phyloP scores from a whole-genome alignment of 2,888 invertebrate genomes.

The Serrognathus titanus region DNA sequence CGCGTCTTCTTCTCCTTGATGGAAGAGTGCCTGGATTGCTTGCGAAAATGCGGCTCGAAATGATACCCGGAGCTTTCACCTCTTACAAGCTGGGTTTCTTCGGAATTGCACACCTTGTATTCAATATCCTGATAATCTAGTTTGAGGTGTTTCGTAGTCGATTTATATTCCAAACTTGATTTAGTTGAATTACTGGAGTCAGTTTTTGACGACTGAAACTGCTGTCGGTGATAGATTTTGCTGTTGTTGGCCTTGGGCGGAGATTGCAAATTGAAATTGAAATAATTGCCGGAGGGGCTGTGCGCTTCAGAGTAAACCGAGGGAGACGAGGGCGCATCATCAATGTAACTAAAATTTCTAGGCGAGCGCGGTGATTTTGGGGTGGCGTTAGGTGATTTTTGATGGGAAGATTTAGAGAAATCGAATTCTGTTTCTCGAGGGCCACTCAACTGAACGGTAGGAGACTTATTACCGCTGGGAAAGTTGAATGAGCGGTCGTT shows the following conservation, averaged over 20 bases:
- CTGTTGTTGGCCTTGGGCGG: constrained; percentile 37
- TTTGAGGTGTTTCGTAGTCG: constrained; percentile 43
- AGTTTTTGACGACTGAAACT: constrained; percentile 42
- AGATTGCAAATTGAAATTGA: constrained; percentile 41
- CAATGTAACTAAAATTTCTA: constrained; percentile 31
- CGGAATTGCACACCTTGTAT: constrained; percentile 45
- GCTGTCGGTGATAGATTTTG: constrained; percentile 34
- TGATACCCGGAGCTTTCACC: constrained; percentile 28
- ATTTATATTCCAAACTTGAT: constrained; percentile 43
- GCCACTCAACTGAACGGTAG: constrained; percentile 39
- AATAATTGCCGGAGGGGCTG: constrained; percentile 33
- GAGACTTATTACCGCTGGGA: constrained; percentile 28
- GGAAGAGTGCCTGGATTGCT: constrained; percentile 37
- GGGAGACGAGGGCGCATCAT: constrained; percentile 23
- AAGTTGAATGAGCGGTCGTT: constrained; percentile 11
- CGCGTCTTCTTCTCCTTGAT: constrained; percentile 41
- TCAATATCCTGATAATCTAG: constrained; percentile 45
- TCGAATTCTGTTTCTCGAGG: constrained; percentile 34
- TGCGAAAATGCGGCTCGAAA: constrained; percentile 7
- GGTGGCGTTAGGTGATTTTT: constrained; percentile 26
- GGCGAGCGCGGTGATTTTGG: constrained; percentile 41
- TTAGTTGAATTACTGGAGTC: constrained; percentile 41
- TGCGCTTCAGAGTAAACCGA: constrained; percentile 14
- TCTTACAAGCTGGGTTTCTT: constrained; percentile 35
- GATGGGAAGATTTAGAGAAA: constrained; percentile 25